Evolutionary conservation across 2,113 vertebrate species (phyloP), one percentile per base, ranked within the genome.

Genomic region (Grammomys dolichurus): DNA sequence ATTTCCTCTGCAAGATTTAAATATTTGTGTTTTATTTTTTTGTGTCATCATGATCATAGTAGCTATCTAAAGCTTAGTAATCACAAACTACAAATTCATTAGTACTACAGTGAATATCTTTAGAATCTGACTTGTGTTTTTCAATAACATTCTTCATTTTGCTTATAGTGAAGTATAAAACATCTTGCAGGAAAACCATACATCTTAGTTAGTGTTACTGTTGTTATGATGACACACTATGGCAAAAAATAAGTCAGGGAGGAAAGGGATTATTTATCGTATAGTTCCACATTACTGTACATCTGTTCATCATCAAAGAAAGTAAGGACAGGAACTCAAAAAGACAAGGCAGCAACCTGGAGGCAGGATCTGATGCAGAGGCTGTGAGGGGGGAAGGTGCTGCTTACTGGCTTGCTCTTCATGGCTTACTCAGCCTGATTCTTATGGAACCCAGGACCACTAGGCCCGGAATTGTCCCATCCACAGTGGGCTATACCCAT

Each of bases 1-100:
- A 77, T 91, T 86, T 81, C 40, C 24, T 95, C 10, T 87, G 89
- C 2, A 90, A 86, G 43, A 76, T 81, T 46, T 89, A 89, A 91
- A 93, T 89, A 86, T 82, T 77, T 82, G 69, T 60, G 54, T 77
- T n/a, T 86, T 56, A 80, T 5, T 75, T 87, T 78, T 33, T 78
- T 33, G 54, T 51, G 48, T 51, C 48, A 78, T 8, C 28, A 51
- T 78, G 31, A 48, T 33, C 31, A 78, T 28, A 33, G 46, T 78
- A 78, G 76, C 48, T 54, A 51, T 54, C 76, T 51, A 48, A 78
- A 33, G 28, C 14, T 78, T 78, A 78, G 3, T 78, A 31, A 78
- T 51, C 28, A 78, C 14, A 78, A 51, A 78, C 76, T 78, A 78
- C 46, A 51, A 51, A 51, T 17, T 33, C 14, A 7, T 78, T 78